These are phyloP conservation scores for Hofmannophila pseudospretella DNA, from an alignment of 2,888 invertebrate genomes.

Conservation along the genomic window DNA sequence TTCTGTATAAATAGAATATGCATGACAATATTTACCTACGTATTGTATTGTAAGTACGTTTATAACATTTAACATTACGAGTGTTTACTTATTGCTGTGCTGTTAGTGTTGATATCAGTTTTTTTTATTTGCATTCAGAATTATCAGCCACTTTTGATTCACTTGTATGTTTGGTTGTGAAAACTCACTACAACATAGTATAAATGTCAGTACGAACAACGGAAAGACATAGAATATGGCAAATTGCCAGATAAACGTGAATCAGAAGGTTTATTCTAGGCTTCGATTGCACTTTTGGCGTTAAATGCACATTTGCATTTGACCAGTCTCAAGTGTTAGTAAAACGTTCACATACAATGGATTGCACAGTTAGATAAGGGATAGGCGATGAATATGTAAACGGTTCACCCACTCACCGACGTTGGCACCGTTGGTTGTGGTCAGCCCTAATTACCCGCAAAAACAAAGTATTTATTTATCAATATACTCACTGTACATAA, in stretches of 20 bases:
- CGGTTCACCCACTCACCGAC: constrained; percentile 64
- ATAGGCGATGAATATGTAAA: constrained; percentile 40
- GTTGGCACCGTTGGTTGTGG: constrained; percentile 52
- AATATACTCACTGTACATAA: constrained; percentile 1
- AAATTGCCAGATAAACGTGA: too few relatives aligned
- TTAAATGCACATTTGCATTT: constrained; percentile 3
- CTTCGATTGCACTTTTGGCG: background rate
- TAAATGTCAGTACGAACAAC: too few relatives aligned
- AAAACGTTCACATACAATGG: constrained; percentile 41
- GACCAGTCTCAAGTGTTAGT: constrained; percentile 28
- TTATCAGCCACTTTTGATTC: background rate
- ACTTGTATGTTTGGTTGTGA: too few relatives aligned
- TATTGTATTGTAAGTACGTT: constrained; percentile 1
- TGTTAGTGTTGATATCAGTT: too few relatives aligned
- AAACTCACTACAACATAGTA: too few relatives aligned
- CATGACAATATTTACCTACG: constrained; percentile 28
- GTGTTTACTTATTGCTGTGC: too few relatives aligned
- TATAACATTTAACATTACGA: too few relatives aligned
- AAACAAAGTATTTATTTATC: constrained; percentile 43
- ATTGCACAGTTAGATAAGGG: constrained; percentile 31
- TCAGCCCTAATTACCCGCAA: constrained; percentile 67
- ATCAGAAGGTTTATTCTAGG: too few relatives aligned
- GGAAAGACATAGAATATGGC: too few relatives aligned
- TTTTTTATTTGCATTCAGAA: too few relatives aligned
- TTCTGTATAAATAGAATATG: constrained; percentile 28